Conservation (phyloP, 2,888 invertebrate species). For the Amblyjoppa proteus region DNA sequence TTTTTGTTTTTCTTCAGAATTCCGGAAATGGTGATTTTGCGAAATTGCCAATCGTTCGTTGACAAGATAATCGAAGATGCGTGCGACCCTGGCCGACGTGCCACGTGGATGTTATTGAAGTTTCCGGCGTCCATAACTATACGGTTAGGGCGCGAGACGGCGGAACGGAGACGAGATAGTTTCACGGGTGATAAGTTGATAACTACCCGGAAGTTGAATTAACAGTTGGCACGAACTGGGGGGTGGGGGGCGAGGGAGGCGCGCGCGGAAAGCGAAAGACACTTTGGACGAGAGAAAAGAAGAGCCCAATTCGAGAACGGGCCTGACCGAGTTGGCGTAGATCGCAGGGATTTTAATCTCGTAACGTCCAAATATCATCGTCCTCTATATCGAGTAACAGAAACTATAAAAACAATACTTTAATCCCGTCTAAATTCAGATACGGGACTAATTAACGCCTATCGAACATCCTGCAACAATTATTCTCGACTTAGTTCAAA, state of each 20-base stretch:
- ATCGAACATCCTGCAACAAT: conserved; percentile 61
- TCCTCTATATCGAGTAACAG: conserved; percentile 5
- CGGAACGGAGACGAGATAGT: neutral
- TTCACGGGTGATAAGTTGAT: conserved; percentile 52
- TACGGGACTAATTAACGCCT: neutral
- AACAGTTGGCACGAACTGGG: conserved; percentile 27
- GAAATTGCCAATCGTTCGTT: neutral
- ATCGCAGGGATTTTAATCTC: conserved; percentile 37
- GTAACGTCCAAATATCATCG: conserved; percentile 28
- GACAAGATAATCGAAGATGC: neutral
- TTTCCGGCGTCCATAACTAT: neutral
- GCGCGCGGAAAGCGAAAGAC: neutral
- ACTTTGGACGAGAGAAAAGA: neutral
- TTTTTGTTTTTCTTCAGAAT: neutral
- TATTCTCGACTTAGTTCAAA: conserved; percentile 43
- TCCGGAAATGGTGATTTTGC: neutral
- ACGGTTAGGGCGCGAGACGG: neutral
- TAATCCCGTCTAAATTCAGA: neutral
- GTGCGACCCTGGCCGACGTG: neutral
- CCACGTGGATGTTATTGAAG: conserved; percentile 17
- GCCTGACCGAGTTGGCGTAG: conserved; percentile 38
- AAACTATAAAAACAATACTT: neutral
- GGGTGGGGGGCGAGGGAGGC: neutral
- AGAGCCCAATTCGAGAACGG: conserved; percentile 5
- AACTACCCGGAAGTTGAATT: conserved; percentile 45